Evolutionary conservation across 2,797 vertebrate species (phyloP), one percentile per base, ranked within the genome.

Genomic region (Petrocephalus sullivani): DNA sequence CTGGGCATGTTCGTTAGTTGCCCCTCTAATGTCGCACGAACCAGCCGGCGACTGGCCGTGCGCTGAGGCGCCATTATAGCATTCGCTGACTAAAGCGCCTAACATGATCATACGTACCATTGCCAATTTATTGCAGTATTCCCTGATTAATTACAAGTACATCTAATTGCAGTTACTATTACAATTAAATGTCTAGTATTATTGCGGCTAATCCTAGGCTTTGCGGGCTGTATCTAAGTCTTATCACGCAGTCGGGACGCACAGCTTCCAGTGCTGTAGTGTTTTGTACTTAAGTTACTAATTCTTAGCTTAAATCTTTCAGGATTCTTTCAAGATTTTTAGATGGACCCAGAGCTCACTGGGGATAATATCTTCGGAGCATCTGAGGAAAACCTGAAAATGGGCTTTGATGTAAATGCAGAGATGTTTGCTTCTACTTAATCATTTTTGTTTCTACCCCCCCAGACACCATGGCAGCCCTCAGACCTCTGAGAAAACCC

Each of bases 401-500:
- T 53, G 16, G 10, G 28, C 53, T 10, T 49, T 83, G 3, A 8
- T 23, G 46, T 23, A 41, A 10, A n/a, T 49, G 60, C 9, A 87
- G 58, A 78, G 19, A 88, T 41, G 2, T 78, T 78, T 78, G 28
- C 71, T 46, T 7, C 37, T 37, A 10, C 64, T 71, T 71, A 37
- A 4, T 49, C 6, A 16, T 4, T 0, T 28, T 33, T 10, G 51
- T 1, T 60, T 0, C 4, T 81, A 4, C 86, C 2, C 4, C 1
- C 37, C 21, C 0, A 90, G 98, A 98, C 95, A 92, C 90, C 95
- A 99, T 99, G 98, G 95, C 96, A 23, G 96, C 97, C 92, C 97
- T 99, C 88, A 94, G 98, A 87, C 98, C 98, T 83, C 96, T 99
- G 19, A 97, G 95, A 57, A 99, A 97, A 41, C 98, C 97, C 28